Conservation (phyloP, 2,113 vertebrate genomes). For the Oriolus oriolus region DNA sequence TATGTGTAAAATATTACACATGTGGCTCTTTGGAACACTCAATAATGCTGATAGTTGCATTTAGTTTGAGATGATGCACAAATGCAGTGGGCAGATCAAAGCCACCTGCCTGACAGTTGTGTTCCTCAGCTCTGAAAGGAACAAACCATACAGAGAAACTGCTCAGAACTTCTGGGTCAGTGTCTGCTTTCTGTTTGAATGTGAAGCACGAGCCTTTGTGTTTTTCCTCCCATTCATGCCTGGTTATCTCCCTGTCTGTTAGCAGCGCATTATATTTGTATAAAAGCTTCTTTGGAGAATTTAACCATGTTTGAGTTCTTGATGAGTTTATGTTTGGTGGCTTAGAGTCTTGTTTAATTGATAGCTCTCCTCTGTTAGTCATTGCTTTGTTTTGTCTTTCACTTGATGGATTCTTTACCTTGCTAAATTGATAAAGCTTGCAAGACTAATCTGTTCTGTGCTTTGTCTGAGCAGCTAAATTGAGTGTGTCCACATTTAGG, state of each 20-base stretch:
- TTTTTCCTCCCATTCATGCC: neutral
- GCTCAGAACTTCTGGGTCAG: neutral
- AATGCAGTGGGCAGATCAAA: neutral
- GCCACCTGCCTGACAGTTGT: neutral
- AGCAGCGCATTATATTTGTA: neutral
- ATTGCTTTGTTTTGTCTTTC: neutral
- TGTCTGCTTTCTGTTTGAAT: neutral
- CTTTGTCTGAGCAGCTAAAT: conserved; percentile 37
- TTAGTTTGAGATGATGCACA: neutral
- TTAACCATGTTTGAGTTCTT: neutral
- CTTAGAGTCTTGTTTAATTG: neutral
- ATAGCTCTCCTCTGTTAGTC: neutral
- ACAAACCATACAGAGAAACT: neutral
- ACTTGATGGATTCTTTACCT: neutral
- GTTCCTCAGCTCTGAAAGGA: neutral
- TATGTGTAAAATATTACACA: neutral
- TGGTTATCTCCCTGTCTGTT: neutral
- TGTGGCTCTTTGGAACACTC: neutral
- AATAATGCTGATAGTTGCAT: neutral
- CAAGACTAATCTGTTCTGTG: neutral
- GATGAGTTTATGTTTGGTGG: neutral
- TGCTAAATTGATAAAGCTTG: conserved; percentile 22
- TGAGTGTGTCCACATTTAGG: conserved; percentile 46
- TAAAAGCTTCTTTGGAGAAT: neutral
- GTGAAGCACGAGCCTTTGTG: neutral